These are phyloP conservation scores for Parazoanthus swiftii DNA, from an alignment of 92 coral and sea anemone species.

Conservation along the genomic window DNA sequence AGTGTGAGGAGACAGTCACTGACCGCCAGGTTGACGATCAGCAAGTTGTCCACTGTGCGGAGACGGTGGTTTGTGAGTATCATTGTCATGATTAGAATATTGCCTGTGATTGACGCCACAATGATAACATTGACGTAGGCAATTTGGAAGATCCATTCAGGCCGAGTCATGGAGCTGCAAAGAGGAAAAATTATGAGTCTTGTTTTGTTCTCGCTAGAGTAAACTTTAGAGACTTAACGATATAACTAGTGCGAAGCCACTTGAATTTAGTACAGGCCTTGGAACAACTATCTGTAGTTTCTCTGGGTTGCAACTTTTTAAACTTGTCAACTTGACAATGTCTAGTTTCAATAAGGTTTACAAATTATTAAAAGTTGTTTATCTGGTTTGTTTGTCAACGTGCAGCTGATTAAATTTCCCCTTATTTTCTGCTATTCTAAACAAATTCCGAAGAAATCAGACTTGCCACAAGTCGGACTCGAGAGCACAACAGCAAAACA, in stretches of 20 bases:
- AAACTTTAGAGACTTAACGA: neutral
- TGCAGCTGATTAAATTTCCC: neutral
- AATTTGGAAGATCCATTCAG: conserved; percentile 46
- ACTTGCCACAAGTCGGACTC: too few relatives aligned
- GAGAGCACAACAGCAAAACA: neutral
- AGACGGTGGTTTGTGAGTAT: conserved; percentile 48
- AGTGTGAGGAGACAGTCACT: conserved; percentile 57
- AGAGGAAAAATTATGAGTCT: neutral
- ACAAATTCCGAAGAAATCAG: neutral
- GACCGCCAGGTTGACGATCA: conserved; percentile 54
- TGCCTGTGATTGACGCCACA: conserved; percentile 43
- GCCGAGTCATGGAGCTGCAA: conserved; percentile 2
- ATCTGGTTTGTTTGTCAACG: neutral
- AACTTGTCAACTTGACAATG: too few relatives aligned
- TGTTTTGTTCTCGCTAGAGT: neutral
- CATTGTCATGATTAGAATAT: conserved; percentile 43
- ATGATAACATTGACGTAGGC: conserved; percentile 44
- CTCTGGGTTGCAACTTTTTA: too few relatives aligned
- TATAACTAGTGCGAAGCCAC: too few relatives aligned
- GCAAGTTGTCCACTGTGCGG: conserved; percentile 51
- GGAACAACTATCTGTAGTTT: too few relatives aligned
- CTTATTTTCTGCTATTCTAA: neutral
- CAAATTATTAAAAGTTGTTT: neutral
- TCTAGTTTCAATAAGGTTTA: too few relatives aligned
- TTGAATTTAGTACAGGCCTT: too few relatives aligned